Conservation (phyloP, 2,888 invertebrate genomes). For the Aradus depressus region DNA sequence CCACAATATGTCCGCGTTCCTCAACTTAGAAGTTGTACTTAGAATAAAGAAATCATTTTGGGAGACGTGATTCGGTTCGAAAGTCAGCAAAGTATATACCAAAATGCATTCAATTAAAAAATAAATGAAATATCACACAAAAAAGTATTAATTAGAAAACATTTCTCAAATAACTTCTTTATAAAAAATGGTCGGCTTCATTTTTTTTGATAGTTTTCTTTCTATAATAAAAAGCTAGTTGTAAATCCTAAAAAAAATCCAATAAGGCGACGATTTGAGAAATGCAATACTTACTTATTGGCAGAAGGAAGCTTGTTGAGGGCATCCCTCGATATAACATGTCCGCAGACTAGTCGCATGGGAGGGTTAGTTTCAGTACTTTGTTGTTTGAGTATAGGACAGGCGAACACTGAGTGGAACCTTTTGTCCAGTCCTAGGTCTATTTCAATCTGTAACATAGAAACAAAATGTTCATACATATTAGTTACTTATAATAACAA, state of each 20-base stretch:
- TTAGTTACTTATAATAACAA: too few relatives aligned
- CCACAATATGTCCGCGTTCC: too few relatives aligned
- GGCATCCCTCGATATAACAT: constrained; percentile 95
- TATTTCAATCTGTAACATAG: constrained; percentile 71
- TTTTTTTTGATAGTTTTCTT: not conserved
- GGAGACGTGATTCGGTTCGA: too few relatives aligned
- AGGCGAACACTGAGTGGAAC: constrained; percentile 97
- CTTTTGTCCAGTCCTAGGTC: constrained; percentile 82
- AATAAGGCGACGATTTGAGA: too few relatives aligned
- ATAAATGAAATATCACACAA: not conserved
- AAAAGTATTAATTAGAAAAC: not conserved
- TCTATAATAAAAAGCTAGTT: not conserved
- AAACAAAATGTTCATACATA: too few relatives aligned
- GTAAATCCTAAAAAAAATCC: not conserved
- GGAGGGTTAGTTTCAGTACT: constrained; percentile 94
- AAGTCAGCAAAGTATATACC: too few relatives aligned
- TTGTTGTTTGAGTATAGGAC: constrained; percentile 94
- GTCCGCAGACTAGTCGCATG: constrained; percentile 92
- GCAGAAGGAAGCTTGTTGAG: constrained; percentile 86
- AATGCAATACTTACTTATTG: constrained; percentile 58
- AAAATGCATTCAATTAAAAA: too few relatives aligned
- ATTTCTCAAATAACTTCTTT: not conserved
- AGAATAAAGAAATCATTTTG: too few relatives aligned
- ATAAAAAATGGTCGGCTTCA: not conserved
- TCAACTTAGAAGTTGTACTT: too few relatives aligned